phyloP scores from a whole-genome alignment of 2,113 vertebrate genomes.

The human region GRCh38 chr19:56390501-56391000 shows the following conservation, averaged over 20 bases:
- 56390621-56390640: not conserved
- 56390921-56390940: not conserved
- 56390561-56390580: not conserved
- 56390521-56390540: rapidly evolving
- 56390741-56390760: not conserved
- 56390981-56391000: not conserved
- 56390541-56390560: not conserved
- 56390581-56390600: not conserved
- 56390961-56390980: not conserved
- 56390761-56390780: not conserved
- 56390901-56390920: not conserved
- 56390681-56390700: not conserved
- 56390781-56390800: rapidly evolving
- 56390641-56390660: not conserved
- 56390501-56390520: constrained; percentile 29
- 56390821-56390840: not conserved
- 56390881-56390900: not conserved
- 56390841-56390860: not conserved
- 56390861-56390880: not conserved
- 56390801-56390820: not conserved
- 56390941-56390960: not conserved
- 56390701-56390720: not conserved
- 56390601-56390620: not conserved
- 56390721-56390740: not conserved
- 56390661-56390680: not conserved